phyloP scores from a whole-genome alignment of 2,888 invertebrate species.

The Rhaphigaster nebulosa region DNA sequence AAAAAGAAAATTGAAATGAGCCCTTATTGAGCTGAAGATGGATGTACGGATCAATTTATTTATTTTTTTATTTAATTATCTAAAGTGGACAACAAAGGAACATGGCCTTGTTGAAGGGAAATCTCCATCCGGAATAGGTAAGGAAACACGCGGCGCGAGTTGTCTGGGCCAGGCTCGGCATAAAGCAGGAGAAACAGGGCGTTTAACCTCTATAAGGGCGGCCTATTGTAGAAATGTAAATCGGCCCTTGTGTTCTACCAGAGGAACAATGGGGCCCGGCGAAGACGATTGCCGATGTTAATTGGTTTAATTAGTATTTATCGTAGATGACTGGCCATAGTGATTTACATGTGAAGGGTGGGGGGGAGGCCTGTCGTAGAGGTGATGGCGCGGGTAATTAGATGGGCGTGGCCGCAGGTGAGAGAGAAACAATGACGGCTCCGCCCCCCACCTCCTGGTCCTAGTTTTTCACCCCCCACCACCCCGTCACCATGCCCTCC shows the following conservation, averaged over 20 bases:
- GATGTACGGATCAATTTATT: no score
- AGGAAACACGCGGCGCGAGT: slow-evolving; percentile 17
- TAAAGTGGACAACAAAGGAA: background rate
- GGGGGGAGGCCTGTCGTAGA: background rate
- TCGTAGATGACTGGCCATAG: slow-evolving; percentile 42
- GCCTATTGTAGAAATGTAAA: slow-evolving; percentile 48
- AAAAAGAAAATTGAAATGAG: no score
- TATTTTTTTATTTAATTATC: no score
- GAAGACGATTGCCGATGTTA: slow-evolving; percentile 27
- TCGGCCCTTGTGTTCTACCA: slow-evolving; percentile 34
- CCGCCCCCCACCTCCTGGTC: background rate
- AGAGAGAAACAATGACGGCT: slow-evolving; percentile 45
- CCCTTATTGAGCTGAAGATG: no score
- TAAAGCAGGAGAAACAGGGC: slow-evolving; percentile 39
- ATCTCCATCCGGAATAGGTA: background rate
- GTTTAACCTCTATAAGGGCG: slow-evolving; percentile 25
- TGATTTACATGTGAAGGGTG: slow-evolving; percentile 15
- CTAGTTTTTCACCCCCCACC: slow-evolving; percentile 30
- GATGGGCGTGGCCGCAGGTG: slow-evolving; percentile 44
- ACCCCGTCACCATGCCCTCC: background rate
- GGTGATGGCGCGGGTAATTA: slow-evolving; percentile 49
- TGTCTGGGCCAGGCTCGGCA: background rate
- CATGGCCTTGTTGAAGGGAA: background rate
- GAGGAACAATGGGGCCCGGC: background rate
- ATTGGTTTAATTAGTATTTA: slow-evolving; percentile 50